Conservation (phyloP, 2,113 vertebrate genomes). For the Natator depressus region DNA sequence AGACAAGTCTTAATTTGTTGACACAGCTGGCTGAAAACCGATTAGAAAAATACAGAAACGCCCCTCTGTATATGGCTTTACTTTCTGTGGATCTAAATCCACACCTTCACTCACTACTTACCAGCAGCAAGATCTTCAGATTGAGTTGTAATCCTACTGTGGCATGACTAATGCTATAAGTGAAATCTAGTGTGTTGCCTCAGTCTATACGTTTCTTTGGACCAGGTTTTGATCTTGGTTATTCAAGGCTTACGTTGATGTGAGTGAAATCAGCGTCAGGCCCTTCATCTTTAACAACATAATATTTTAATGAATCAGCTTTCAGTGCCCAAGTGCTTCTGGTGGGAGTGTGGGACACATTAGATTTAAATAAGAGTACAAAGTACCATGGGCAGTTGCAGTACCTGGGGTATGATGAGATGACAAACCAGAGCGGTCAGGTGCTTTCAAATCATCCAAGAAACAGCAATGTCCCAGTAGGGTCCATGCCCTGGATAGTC, state of each 20-base stretch:
- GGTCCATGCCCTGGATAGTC: neutral
- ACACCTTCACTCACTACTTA: neutral
- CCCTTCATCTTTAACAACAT: neutral
- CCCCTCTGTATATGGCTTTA: neutral
- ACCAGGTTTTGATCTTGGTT: neutral
- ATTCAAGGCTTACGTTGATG: neutral
- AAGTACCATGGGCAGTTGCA: neutral
- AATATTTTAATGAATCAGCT: neutral
- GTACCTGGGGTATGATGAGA: neutral
- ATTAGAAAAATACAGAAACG: neutral
- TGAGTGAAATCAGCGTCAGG: constrained; percentile 20
- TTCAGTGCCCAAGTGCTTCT: neutral
- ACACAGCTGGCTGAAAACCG: neutral
- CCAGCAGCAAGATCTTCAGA: rapidly evolving
- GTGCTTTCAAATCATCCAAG: neutral
- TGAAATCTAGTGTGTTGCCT: neutral
- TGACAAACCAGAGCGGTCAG: neutral
- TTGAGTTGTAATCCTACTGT: neutral
- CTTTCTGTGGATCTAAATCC: neutral
- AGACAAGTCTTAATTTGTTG: neutral
- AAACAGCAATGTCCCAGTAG: neutral
- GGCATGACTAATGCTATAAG: rapidly evolving
- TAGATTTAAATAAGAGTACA: neutral
- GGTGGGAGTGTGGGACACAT: neutral
- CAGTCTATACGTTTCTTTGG: neutral